These are phyloP conservation scores for Blomia tropicalis DNA, from an alignment of 2,888 invertebrate genomes.

Conservation along the genomic window DNA sequence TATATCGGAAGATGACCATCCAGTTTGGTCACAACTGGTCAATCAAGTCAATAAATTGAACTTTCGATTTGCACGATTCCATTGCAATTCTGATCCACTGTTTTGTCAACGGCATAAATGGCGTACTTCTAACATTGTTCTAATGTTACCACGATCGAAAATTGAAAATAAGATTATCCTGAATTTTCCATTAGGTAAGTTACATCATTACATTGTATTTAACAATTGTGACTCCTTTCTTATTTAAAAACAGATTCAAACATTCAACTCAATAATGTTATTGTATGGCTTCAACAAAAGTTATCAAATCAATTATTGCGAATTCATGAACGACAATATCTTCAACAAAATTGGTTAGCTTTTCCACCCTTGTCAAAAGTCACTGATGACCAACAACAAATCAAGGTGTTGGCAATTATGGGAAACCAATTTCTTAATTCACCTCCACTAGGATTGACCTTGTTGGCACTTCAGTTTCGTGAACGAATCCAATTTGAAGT, in stretches of 20 bases:
- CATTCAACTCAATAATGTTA: slow-evolving; percentile 30
- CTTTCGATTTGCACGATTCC: slow-evolving; percentile 39
- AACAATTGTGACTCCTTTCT: neutral
- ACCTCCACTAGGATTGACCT: slow-evolving; percentile 41
- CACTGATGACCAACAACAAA: slow-evolving; percentile 24
- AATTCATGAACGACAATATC: slow-evolving; percentile 34
- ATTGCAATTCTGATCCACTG: slow-evolving; percentile 40
- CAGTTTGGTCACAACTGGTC: slow-evolving; percentile 37
- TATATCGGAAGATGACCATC: slow-evolving; percentile 34
- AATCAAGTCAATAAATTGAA: slow-evolving; percentile 39
- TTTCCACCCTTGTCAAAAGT: slow-evolving; percentile 27
- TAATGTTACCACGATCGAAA: slow-evolving; percentile 39
- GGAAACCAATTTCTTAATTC: slow-evolving; percentile 29
- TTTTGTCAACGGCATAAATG: slow-evolving; percentile 40
- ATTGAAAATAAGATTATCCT: slow-evolving; percentile 38
- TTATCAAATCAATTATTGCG: slow-evolving; percentile 37
- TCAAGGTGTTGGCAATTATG: slow-evolving; percentile 32
- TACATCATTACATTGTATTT: no score
- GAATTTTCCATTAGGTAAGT: slow-evolving; percentile 31
- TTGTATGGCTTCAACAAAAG: slow-evolving; percentile 39
- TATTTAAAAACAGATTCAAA: neutral
- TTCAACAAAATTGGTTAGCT: slow-evolving; percentile 35
- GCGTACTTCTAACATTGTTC: slow-evolving; percentile 38
- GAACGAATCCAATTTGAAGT: slow-evolving; percentile 41
- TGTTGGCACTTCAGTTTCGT: slow-evolving; percentile 41